Base-by-base conservation (phyloP, 1,140 invertebrate genomes). In the Zaprionus vittiger region DNA sequence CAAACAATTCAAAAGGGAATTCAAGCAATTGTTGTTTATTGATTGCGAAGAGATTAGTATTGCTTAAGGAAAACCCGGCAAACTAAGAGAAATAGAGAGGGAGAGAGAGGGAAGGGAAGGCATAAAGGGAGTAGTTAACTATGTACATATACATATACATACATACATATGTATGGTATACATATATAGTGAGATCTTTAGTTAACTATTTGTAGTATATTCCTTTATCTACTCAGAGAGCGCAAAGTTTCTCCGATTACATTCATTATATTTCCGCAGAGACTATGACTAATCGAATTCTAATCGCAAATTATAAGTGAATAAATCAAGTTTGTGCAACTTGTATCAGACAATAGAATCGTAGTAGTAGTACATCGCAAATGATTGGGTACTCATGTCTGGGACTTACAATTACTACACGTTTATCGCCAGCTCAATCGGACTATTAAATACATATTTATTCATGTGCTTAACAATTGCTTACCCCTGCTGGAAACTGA, bases 371-470 rank as follows among this genome's bases (percentile, higher is more conserved):
- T 6, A 34, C 31, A 34, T 34, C 31, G 31, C 9, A 11, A 34
- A 34, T n/a, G n/a, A 17, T 7, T 44, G n/a, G 15, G n/a, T 56
- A 49, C 14, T 17, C 31, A 38, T 73, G 12, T 73, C 11, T 47
- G 37, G 38, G 38, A 22, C 64, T 41, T 79, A 71, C 47, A 52
- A 54, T 84, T 85, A 79, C 82, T 70, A 81, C 67, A 79, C 31
- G 64, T 79, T 86, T 81, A 85, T 79, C 75, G 75, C 63, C 22
- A 41, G 20, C 34, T 54, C 66, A 75, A 78, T 78, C 66, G 41
- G 54, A 41, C 55, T 60, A 68, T 65, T 78, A 74, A 78, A 69
- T 24, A 52, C 47, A 52, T 78, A 75, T 78, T 78, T 69, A 70
- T 55, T 61, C 54, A 68, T 34, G 26, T 55, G 54, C 47, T 77